Base-by-base conservation (phyloP, 2,888 invertebrate genomes). In the Acanthacorydalis orientalis region DNA sequence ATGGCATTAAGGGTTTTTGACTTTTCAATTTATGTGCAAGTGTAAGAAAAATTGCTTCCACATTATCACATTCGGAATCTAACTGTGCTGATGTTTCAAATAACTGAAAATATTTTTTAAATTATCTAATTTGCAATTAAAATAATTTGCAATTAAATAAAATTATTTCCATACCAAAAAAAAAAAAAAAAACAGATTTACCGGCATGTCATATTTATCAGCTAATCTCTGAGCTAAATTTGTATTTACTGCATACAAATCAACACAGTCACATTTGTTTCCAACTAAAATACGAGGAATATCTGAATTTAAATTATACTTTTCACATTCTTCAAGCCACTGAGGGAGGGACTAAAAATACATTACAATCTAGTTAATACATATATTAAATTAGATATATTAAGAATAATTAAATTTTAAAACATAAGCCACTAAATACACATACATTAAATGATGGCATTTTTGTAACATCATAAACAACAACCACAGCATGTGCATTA, bases 1-100 rank as follows among this genome's bases (percentile, higher is more conserved):
- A 35, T 4, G 67, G 65, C 68, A 73, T 70, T 70, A 78, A 75
- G 8, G 74, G 72, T 57, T 74, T 77, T 45, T 72, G 69, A 54
- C 70, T 73, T 58, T 76, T 77, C 51, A 88, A 66, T 60, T 87
- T 87, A 64, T 84, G 83, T 0, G 85, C 84, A 42, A 88, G 62
- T 0, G 87, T 87, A 72, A 86, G 71, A 64, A 88, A 87, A 56
- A 88, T 86, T 1, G 83, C 78, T 58, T 85, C 84, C 39, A 88
- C 82, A 59, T 80, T 83, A 64, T 84, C 75, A 52, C 78, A 77
- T 56, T 80, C 77, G 0, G 75, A 73, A 58, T 84, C 83, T 53
- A 83, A 70, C 50, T 80, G 74, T 1, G 86, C 86, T 1, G 86
- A 86, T 8, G 88, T 87, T 64, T 87, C 87, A 64, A 88, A 88